Percentiles rank a stretch among this genome's conserved stretches.
phyloP scores from a whole-genome alignment of 2,113 vertebrate genomes.

The Camelus dromedarius region DNA sequence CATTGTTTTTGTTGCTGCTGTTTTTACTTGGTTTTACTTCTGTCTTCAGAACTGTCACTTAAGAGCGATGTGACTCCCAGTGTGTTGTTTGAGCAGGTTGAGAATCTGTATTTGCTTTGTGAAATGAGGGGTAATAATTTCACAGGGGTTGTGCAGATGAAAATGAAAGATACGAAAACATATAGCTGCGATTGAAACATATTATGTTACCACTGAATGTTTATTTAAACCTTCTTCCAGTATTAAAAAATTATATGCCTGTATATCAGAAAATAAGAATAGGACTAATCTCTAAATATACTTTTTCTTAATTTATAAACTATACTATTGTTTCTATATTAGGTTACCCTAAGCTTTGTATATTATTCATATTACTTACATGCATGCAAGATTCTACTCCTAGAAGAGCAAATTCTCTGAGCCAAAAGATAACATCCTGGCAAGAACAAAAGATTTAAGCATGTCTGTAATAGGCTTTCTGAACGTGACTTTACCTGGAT shows the following conservation, averaged over 20 bases:
- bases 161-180: not conserved
- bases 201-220: not conserved
- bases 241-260: not conserved
- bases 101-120: not conserved
- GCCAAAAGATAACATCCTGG: not conserved
- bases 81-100: not conserved
- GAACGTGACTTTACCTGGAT: not conserved
- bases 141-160: not conserved
- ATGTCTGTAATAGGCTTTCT: not conserved
- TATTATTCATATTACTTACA: not conserved
- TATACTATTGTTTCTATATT: not conserved
- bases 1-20: not conserved
- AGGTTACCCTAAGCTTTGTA: not conserved
- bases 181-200: not conserved
- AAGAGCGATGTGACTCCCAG: not conserved
- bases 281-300: not conserved
- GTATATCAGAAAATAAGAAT: not conserved
- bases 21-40: not conserved
- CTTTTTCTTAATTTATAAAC: not conserved
- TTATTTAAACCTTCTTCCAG: not conserved
- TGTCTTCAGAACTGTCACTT: not conserved
- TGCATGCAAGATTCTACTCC: not conserved
- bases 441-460: not conserved
- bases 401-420: not conserved
- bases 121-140: not conserved